Evolutionary conservation across 2,797 vertebrate species (phyloP), one percentile per base, ranked within the genome.

Genomic region (Geotrypetes seraphini): DNA sequence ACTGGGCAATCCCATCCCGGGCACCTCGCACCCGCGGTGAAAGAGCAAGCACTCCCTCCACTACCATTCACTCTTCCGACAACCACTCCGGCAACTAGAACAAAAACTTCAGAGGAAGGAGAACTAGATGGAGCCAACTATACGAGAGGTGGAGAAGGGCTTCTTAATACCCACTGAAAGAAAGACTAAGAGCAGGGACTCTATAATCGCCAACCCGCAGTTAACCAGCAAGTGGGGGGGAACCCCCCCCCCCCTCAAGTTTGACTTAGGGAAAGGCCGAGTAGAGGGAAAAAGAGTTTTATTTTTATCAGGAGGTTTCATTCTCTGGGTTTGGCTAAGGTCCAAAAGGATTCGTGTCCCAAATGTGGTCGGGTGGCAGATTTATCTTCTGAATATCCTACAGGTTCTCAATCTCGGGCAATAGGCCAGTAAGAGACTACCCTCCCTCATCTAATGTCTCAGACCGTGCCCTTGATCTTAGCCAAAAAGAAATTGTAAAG

Each of bases 21-120:
- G 93, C 44, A 81, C 88, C 32, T 87, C 80, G 36, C 95, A 95
- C 25, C 88, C 88, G 51, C 95, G 92, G 69, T 97, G 91, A 87
- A 66, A 43, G 30, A 34, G 3, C 11, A 10, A n/a, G 10, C 31
- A 7, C 16, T 3, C 10, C n/a, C 7, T 29, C 40, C 31, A 30
- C 27, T 44, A 30, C 41, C 50, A 49, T 30, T 36, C 44, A 27
- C 36, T n/a, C 19, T 52, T 40, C 32, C 50, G 33, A 40, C 23
- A 25, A 30, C 25, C 47, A 51, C 38, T 49, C 43, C 17, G 27
- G 8, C 3, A 36, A 43, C 29, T 47, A 33, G 33, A 50, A 58
- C 57, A 49, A 65, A n/a, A 39, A 28, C 36, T 8, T 46, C 33
- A 13, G 20, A 60, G 32, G 23, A 39, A 38, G 41, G 32, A 50